A percentile compares a stretch with the other conserved stretches of the same genome.
These are phyloP conservation scores for Phrynocephalus forsythii DNA, from an alignment of 2,797 vertebrate genomes.

Conservation along the genomic window DNA sequence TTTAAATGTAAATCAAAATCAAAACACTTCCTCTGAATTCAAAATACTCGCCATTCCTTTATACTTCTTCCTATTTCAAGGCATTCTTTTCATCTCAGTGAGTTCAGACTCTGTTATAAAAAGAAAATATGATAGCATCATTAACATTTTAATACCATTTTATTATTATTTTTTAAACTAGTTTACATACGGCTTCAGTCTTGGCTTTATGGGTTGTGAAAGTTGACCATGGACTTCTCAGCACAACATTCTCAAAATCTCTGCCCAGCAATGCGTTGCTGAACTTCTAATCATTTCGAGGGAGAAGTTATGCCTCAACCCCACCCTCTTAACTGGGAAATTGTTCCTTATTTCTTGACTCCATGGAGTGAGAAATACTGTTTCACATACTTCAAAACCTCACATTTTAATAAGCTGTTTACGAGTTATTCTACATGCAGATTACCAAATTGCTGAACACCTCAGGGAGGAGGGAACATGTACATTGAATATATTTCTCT, in stretches of 20 bases:
- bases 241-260: slow-evolving; percentile 35
- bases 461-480: no score
- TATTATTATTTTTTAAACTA: slow-evolving; percentile 29
- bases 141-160: slow-evolving; percentile 67
- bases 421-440: slow-evolving; percentile 15
- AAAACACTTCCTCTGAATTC: slow-evolving; percentile 51
- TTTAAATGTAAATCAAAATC: slow-evolving; percentile 64
- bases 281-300: slow-evolving; percentile 50
- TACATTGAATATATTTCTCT: no score
- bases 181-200: slow-evolving; percentile 46
- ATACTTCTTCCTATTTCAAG: slow-evolving; percentile 39
- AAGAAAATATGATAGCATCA: slow-evolving; percentile 42
- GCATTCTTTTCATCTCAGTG: slow-evolving; percentile 53
- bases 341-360: slow-evolving; percentile 32
- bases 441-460: not conserved
- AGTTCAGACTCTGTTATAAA: slow-evolving; percentile 51
- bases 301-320: slow-evolving; percentile 22
- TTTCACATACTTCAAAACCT: slow-evolving; percentile 13
- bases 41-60: slow-evolving; percentile 48
- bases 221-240: slow-evolving; percentile 6
- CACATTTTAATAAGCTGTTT: slow-evolving; percentile 17
- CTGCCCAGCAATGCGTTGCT: slow-evolving; percentile 22
- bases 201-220: slow-evolving; percentile 41
- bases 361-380: slow-evolving; percentile 16
- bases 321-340: slow-evolving; percentile 21